Evolutionary conservation across 2,113 vertebrate species (phyloP).

Genomic region (Poeciliopsis retropinna): DNA sequence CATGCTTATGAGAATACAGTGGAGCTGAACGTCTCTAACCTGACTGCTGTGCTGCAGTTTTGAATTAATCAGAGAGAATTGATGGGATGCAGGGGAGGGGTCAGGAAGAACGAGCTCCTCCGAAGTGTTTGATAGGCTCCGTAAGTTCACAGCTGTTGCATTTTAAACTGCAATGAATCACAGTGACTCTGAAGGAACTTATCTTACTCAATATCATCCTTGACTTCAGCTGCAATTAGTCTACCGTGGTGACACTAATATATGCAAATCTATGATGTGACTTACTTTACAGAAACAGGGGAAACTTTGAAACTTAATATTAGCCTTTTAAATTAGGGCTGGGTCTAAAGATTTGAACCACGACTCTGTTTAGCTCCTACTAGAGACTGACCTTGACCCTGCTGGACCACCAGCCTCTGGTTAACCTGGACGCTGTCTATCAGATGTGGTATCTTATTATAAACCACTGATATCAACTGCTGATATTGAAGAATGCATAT

Average conservation of each 20-base stretch:
- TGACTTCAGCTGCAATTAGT: conserved; percentile 27
- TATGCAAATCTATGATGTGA: conserved; percentile 36
- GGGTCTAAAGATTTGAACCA: background rate
- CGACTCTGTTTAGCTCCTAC: background rate
- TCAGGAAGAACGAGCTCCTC: background rate
- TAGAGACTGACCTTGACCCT: background rate
- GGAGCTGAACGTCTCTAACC: background rate
- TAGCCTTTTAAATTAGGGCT: conserved; percentile 26
- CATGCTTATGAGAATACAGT: background rate
- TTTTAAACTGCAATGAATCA: conserved; percentile 26
- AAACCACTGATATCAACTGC: background rate
- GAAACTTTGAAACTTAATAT: conserved; percentile 19
- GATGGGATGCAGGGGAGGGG: background rate
- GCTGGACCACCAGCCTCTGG: no score
- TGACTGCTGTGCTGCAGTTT: background rate
- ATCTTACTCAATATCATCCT: conserved; percentile 38
- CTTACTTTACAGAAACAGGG: conserved; percentile 8
- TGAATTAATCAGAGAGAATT: background rate
- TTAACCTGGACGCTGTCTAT: background rate
- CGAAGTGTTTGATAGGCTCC: conserved; percentile 13
- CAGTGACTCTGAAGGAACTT: conserved; percentile 16
- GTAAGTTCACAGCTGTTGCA: conserved; percentile 19
- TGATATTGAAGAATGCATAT: background rate
- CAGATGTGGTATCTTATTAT: background rate
- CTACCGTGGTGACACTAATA: conserved; percentile 22